phyloP scores from a whole-genome alignment of 2,888 invertebrate genomes.

The Ceraclea dissimilis region DNA sequence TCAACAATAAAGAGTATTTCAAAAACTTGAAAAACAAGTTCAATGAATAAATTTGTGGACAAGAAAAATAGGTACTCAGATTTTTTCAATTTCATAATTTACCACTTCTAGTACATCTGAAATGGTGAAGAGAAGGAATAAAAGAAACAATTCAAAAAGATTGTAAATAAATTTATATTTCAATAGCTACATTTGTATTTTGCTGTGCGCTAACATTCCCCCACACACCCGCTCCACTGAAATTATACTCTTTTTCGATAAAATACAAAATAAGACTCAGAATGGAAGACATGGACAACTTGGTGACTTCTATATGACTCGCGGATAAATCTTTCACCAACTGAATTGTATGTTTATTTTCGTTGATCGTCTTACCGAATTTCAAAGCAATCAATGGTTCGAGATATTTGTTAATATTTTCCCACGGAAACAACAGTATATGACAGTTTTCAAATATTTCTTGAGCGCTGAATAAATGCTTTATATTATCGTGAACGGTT shows the following conservation, averaged over 20 bases:
- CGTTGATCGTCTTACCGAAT: neutral
- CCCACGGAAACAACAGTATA: slow-evolving; percentile 44
- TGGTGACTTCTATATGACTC: neutral
- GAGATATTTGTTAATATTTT: slow-evolving; percentile 35
- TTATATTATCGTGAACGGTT: slow-evolving; percentile 35
- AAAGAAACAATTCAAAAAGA: no score
- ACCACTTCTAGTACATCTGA: no score
- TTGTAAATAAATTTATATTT: no score
- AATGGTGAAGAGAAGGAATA: no score
- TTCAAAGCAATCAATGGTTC: neutral
- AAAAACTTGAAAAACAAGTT: no score
- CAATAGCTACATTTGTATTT: no score
- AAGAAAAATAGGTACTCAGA: no score
- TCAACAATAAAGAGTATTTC: no score
- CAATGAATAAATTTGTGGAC: no score
- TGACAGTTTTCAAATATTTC: slow-evolving; percentile 43
- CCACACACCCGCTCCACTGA: slow-evolving; percentile 31
- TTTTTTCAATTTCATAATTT: no score
- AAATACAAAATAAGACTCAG: slow-evolving; percentile 41
- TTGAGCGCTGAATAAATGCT: slow-evolving; percentile 31
- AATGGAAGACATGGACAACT: slow-evolving; percentile 36
- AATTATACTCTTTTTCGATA: slow-evolving; percentile 43
- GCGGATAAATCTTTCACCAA: neutral
- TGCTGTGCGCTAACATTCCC: no score
- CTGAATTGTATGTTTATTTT: neutral